Evolutionary conservation across 2,113 vertebrate genomes (phyloP), one percentile per base, ranked within the genome.

Genomic region (Ctenodactylus gundi): DNA sequence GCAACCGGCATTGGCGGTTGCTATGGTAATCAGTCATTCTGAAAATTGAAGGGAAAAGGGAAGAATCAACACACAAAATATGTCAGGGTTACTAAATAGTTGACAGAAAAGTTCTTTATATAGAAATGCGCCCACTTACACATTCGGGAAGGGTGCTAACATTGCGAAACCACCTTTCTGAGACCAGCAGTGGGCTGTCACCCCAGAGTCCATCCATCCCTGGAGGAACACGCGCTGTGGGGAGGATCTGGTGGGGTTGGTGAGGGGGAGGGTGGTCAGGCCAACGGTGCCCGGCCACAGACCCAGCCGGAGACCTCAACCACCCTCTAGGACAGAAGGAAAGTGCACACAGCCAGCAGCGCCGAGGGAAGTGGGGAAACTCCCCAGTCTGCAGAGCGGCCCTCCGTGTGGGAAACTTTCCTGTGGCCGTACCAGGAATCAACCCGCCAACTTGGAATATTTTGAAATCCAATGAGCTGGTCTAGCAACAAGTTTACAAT

Each of bases 141-240:
- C 7, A 49, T 58, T 82, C 49, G 34, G 41, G 55, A 58, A 21
- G 41, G n/a, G 39, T 6, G 36, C 1, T 1, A 6, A 65, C 8
- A 75, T 57, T 18, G 4, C 44, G 55, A 49, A 49, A 36, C 14
- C 11, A 6, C 12, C 6, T 0, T 31, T 49, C 31, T 11, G n/a
- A 27, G 68, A 72, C 39, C 17, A 18, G 8, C 41, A 0, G 5
- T 11, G 55, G 36, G 3, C 31, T 13, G 11, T n/a, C n/a, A n/a
- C n/a, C n/a, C n/a, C n/a, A n/a, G n/a, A n/a, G n/a, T n/a, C n/a
- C n/a, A n/a, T n/a, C n/a, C n/a, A n/a, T n/a, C 0, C 13, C 1
- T 4, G 1, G 17, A 0, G 0, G 4, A 58, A 12, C 7, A 0
- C 2, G 0, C 9, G 1, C 34, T 3, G 1, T 3, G 2, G 18